Base-by-base conservation (phyloP, 1,140 invertebrate species). In the Daktulosphaira vitifoliae region DNA sequence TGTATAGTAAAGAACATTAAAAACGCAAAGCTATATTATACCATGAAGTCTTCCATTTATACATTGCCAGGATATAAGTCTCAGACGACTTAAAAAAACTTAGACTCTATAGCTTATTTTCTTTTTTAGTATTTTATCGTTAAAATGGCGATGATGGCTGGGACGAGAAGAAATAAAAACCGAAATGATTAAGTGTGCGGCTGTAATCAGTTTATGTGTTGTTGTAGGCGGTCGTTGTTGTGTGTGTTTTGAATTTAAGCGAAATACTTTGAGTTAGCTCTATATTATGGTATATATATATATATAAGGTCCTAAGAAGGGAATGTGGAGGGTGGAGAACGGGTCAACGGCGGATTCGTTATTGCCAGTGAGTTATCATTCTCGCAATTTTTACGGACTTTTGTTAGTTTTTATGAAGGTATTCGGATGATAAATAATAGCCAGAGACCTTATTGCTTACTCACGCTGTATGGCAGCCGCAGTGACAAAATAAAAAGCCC, bases 321-420 rank as follows among this genome's bases (percentile, higher is more conserved):
- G 5, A 33, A 11, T 6, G 15, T n/a, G 18, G 56, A 13, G n/a
- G 11, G 39, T 11, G 5, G 39, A 16, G n/a, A n/a, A n/a, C n/a
- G n/a, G n/a, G n/a, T n/a, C 39, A 16, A 16, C 39, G 39, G 39
- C 39, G 39, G 39, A n/a, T 48, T 62, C 56, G 42, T 62, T 62
- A 62, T 62, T 62, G 42, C 56, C 42, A 48, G 56, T 48, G 56
- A 62, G 56, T 62, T 62, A 62, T 62, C 56, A 62, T 48, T 62
- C 42, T 48, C 13, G 42, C 39, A 62, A 62, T 62, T 62, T 59
- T 62, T 62, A 62, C 56, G 20, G 56, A 62, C 56, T 62, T 62
- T 62, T 62, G 56, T 62, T 42, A 62, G 56, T 48, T 62, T 62
- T 62, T 62, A 62, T 48, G 56, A 62, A 62, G 56, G 56, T 62